Percentiles rank a stretch among this genome's conserved stretches.
These are phyloP conservation scores for Leptogaster cylindrica DNA, from an alignment of 2,888 invertebrate genomes.

Conservation along the genomic window DNA sequence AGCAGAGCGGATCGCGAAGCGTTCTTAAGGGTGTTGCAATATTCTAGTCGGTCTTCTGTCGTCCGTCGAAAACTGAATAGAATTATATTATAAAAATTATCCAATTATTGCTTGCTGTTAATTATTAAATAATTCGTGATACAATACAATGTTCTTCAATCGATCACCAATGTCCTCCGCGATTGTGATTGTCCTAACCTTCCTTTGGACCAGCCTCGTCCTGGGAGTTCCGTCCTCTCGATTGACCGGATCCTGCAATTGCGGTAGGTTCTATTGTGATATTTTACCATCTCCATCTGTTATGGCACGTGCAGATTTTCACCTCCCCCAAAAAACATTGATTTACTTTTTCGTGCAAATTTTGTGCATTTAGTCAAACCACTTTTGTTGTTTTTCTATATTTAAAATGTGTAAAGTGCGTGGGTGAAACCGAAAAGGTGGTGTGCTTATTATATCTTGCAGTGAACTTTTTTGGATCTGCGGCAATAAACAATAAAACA, in stretches of 20 bases:
- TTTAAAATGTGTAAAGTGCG: constrained; percentile 17
- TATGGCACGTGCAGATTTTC: too few species aligned
- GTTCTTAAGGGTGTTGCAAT: constrained; percentile 9
- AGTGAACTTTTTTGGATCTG: too few species aligned
- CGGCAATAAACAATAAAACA: too few species aligned
- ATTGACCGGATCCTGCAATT: constrained; percentile 20
- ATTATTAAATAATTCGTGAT: not conserved
- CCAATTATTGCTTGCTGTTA: not conserved
- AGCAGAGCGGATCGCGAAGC: constrained; percentile 35
- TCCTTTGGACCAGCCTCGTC: not conserved
- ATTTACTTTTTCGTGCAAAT: not conserved
- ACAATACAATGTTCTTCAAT: not conserved
- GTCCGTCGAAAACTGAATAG: not conserved
- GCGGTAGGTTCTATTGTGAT: constrained; percentile 36
- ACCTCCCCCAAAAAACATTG: not conserved
- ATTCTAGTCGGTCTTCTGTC: not conserved
- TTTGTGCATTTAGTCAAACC: constrained; percentile 3
- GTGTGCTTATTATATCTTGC: too few species aligned
- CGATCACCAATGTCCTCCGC: too few species aligned
- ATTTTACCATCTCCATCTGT: too few species aligned
- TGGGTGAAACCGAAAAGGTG: constrained; percentile 34
- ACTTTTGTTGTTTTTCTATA: constrained; percentile 8
- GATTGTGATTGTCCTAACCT: not conserved
- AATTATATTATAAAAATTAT: not conserved
- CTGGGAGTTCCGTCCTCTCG: constrained; percentile 7